Percentiles rank a stretch among this genome's conserved stretches.
phyloP scores from a whole-genome alignment of 2,113 vertebrate species.

The Sander vitreus region DNA sequence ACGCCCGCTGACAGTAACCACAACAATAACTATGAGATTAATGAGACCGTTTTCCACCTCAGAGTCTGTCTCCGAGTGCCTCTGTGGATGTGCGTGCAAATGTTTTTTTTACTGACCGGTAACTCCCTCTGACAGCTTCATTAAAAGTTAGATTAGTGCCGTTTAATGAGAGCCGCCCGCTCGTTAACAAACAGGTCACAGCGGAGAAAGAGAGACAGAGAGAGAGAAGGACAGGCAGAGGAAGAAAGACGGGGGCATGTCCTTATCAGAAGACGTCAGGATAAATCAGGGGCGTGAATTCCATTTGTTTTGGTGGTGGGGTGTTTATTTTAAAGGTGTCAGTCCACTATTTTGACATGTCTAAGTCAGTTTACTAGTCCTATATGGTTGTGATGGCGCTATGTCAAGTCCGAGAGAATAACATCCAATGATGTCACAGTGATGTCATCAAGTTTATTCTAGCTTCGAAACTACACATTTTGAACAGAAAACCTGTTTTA shows the following conservation, averaged over 20 bases:
- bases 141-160: constrained; percentile 62
- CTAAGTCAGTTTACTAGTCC: no score
- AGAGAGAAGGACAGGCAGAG: background rate
- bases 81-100: constrained; percentile 8
- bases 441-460: background rate
- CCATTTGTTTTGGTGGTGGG: background rate
- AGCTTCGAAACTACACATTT: background rate
- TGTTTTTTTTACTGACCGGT: constrained; percentile 27
- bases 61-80: background rate
- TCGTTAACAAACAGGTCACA: constrained; percentile 48
- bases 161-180: constrained; percentile 60
- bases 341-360: background rate
- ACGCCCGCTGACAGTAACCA: constrained; percentile 19
- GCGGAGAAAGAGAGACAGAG: background rate
- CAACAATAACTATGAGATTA: constrained; percentile 39
- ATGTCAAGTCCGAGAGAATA: background rate
- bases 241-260: background rate
- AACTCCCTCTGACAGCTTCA: constrained; percentile 59
- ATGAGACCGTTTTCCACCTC: constrained; percentile 47
- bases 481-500: no score
- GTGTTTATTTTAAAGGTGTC: background rate
- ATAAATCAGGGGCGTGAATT: background rate
- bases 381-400: background rate
- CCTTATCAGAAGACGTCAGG: background rate
- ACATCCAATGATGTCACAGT: background rate